Base-by-base conservation (phyloP, 1,140 invertebrate species). In the Pogonomyrmex californicus region DNA sequence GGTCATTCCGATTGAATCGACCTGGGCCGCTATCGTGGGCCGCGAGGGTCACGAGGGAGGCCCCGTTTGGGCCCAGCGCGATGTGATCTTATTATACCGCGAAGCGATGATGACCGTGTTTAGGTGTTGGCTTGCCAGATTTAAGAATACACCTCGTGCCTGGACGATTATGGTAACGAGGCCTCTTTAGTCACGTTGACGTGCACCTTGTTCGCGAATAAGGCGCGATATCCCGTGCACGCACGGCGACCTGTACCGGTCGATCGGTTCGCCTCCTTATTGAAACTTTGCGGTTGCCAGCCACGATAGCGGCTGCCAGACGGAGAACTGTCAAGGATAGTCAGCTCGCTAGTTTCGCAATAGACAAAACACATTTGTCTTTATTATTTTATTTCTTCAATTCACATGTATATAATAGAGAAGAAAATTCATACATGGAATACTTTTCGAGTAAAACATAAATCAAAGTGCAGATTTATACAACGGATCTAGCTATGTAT, bases 51-150 rank as follows among this genome's bases (percentile, higher is more conserved):
- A 92, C 71, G 90, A 92, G 90, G 77, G 88, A 1, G 44, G 51
- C 86, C 90, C 82, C 85, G 83, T 87, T 87, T 86, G 86, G 89
- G 85, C 78, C 87, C 56, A 79, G 82, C 90, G 91, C 91, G 93
- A 88, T 92, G 90, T 93, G 93, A 93, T 93, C 92, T 92, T 93
- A 92, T 93, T 93, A 93, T 92, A 93, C 76, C 87, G 86, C 78
- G 73, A 88, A 82, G 86, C 91, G 92, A 92, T 93, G 93, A 93
- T 93, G 91, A 93, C 92, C 92, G 91, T 93, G 90, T 93, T 93
- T 93, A 93, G 93, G 91, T 92, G 91, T 92, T 92, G 92, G 88
- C 92, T 94, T 94, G 91, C 92, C 91, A 92, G 93, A 93, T 94
- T 94, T 94, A 94, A 94, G 93, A 92, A 94, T 94, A 94, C 86